Percentiles rank a stretch among this genome's conserved stretches.
These are phyloP conservation scores for Oryzias curvinotus DNA, from an alignment of 2,113 vertebrate species.

Conservation along the genomic window DNA sequence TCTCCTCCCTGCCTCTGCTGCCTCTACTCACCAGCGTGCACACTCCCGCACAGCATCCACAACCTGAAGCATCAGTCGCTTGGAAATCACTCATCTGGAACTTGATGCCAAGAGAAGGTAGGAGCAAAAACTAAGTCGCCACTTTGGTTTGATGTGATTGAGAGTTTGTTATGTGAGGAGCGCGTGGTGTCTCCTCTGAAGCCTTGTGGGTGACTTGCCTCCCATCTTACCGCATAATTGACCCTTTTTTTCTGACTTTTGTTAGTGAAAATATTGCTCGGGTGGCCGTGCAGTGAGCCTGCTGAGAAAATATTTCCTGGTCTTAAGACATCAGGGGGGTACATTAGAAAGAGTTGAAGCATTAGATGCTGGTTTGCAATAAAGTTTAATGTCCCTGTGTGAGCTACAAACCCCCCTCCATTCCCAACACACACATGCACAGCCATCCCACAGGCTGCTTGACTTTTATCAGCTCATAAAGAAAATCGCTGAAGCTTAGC, in stretches of 20 bases:
- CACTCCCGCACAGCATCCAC: constrained; percentile 44
- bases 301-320: constrained; percentile 5
- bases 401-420: constrained; percentile 8
- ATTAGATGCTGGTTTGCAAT: constrained; percentile 37
- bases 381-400: constrained; percentile 54
- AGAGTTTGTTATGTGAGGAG: constrained; percentile 30
- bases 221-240: constrained; percentile 11
- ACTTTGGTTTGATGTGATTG: constrained; percentile 8
- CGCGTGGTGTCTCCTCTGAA: constrained; percentile 38
- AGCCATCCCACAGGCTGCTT: constrained; percentile 7
- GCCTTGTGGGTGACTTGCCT: constrained; percentile 24
- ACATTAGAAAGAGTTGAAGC: constrained; percentile 31
- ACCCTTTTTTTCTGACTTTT: constrained; percentile 11
- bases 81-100: constrained; percentile 44
- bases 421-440: background rate
- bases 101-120: constrained; percentile 36
- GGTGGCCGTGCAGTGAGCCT: constrained; percentile 23
- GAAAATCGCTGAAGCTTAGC: constrained; percentile 8
- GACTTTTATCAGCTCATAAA: constrained; percentile 27
- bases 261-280: constrained; percentile 43
- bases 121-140: constrained; percentile 26
- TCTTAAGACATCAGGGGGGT: constrained; percentile 31
- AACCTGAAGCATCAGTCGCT: constrained; percentile 39
- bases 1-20: constrained; percentile 30
- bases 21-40: constrained; percentile 21